A percentile compares a stretch with the other conserved stretches of the same genome.
Evolutionary conservation across 2,888 invertebrate species (phyloP).

Genomic region (Drosophila recens): DNA sequence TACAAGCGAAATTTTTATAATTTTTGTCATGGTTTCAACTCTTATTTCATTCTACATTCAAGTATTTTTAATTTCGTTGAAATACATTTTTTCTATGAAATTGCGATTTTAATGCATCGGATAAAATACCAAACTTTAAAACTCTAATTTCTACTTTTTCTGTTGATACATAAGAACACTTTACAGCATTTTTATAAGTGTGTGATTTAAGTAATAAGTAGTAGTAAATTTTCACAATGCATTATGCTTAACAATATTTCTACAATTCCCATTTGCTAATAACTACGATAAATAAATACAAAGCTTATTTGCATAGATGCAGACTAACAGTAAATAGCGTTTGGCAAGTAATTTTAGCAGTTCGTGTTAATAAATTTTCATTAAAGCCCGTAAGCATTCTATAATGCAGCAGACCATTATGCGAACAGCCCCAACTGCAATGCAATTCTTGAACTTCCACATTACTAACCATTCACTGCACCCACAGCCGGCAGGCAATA

Average conservation of each 20-base stretch:
- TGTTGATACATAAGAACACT: no score
- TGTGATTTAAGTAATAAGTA: neutral
- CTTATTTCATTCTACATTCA: no score
- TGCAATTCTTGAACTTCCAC: conserved; percentile 48
- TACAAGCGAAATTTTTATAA: no score
- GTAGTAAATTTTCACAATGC: neutral
- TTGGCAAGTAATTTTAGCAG: conserved; percentile 38
- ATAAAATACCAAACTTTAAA: no score
- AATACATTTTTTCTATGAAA: no score
- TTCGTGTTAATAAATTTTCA: conserved; percentile 61
- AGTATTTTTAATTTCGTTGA: no score
- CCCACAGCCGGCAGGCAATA: conserved; percentile 28
- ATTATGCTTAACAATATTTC: conserved; percentile 21
- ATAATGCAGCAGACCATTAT: conserved; percentile 47
- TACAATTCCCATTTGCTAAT: conserved; percentile 25
- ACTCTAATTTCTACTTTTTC: no score
- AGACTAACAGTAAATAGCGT: conserved; percentile 43
- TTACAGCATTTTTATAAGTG: neutral
- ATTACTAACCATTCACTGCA: conserved; percentile 40
- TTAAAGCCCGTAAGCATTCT: conserved; percentile 53
- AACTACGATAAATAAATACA: conserved; percentile 20
- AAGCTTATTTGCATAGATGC: conserved; percentile 27
- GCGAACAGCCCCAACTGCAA: conserved; percentile 15
- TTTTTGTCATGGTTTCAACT: no score
- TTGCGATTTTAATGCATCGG: no score